Conservation (phyloP, 2,888 invertebrate species). For the Euclidia mi region DNA sequence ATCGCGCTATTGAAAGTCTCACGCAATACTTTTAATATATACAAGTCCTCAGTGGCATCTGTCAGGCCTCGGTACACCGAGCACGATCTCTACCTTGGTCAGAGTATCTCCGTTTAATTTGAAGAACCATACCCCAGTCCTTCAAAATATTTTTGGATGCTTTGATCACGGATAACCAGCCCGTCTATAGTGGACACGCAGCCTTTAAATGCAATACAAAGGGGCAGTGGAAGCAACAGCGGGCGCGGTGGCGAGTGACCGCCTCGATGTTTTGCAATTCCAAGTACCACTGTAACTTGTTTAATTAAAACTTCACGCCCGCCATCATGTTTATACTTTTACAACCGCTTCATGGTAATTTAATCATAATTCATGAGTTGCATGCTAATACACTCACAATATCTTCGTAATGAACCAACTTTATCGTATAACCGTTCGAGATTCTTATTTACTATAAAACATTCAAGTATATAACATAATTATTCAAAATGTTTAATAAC, state of each 20-base stretch:
- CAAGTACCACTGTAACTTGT: slow-evolving; percentile 58
- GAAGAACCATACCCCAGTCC: too few relatives aligned
- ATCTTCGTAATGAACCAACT: not conserved
- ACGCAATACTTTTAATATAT: too few relatives aligned
- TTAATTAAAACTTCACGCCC: slow-evolving; percentile 62
- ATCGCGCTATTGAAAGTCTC: too few relatives aligned
- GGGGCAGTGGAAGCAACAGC: not conserved
- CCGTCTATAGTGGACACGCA: too few relatives aligned
- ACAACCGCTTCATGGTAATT: slow-evolving; percentile 37
- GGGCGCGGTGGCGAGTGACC: not conserved
- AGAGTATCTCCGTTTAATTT: too few relatives aligned
- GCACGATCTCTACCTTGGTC: too few relatives aligned
- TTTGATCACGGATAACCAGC: too few relatives aligned
- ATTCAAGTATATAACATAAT: slow-evolving; percentile 31
- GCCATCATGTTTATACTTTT: slow-evolving; percentile 45
- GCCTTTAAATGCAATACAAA: slow-evolving; percentile 37
- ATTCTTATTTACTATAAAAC: slow-evolving; percentile 7
- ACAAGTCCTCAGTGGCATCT: too few relatives aligned
- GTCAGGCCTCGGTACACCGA: too few relatives aligned
- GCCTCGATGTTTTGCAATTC: slow-evolving; percentile 53
- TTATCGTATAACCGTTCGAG: slow-evolving; percentile 3
- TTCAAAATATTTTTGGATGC: too few relatives aligned
- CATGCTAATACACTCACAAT: slow-evolving; percentile 40
- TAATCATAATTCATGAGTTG: slow-evolving; percentile 43
- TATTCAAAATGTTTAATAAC: slow-evolving; percentile 40